Evolutionary conservation across 2,888 invertebrate genomes (phyloP).

Genomic region (Cerceris rybyensis): DNA sequence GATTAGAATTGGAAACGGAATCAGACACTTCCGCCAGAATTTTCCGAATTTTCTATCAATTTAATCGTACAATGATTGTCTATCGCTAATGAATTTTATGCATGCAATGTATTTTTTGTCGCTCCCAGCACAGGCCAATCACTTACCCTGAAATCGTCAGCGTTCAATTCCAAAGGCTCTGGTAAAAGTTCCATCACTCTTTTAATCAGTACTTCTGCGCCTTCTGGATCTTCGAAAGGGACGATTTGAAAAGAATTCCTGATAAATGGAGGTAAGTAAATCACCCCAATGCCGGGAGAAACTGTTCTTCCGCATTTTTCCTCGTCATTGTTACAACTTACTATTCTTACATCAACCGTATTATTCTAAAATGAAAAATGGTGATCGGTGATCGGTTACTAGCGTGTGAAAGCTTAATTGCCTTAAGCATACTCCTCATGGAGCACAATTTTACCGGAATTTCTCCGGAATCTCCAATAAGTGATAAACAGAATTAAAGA

Average conservation of each 20-base stretch:
- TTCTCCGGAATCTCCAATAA: too few species aligned
- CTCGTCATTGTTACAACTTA: slow-evolving; percentile 56
- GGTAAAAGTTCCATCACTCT: slow-evolving; percentile 85
- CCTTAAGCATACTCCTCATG: slow-evolving; percentile 11
- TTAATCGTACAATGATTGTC: slow-evolving; percentile 35
- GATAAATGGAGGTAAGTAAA: slow-evolving; percentile 68
- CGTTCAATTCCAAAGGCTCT: slow-evolving; percentile 84
- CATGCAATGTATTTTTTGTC: neutral
- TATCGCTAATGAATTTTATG: slow-evolving; percentile 22
- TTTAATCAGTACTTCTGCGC: slow-evolving; percentile 84
- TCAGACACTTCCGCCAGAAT: neutral
- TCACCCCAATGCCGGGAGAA: slow-evolving; percentile 60
- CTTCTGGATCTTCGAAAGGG: slow-evolving; percentile 69
- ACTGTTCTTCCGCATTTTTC: slow-evolving; percentile 60
- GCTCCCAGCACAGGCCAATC: slow-evolving; percentile 3
- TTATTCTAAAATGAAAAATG: slow-evolving; percentile 64
- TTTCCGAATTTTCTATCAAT: too few species aligned
- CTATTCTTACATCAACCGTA: slow-evolving; percentile 67
- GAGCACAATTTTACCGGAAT: too few species aligned
- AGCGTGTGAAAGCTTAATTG: slow-evolving; percentile 61
- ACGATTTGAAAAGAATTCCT: slow-evolving; percentile 77
- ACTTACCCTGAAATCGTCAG: slow-evolving; percentile 85
- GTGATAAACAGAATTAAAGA: neutral
- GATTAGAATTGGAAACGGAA: neutral
- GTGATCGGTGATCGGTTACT: slow-evolving; percentile 11